phyloP scores from a whole-genome alignment of 2,797 vertebrate genomes.

The Microctenopoma lineatum region DNA sequence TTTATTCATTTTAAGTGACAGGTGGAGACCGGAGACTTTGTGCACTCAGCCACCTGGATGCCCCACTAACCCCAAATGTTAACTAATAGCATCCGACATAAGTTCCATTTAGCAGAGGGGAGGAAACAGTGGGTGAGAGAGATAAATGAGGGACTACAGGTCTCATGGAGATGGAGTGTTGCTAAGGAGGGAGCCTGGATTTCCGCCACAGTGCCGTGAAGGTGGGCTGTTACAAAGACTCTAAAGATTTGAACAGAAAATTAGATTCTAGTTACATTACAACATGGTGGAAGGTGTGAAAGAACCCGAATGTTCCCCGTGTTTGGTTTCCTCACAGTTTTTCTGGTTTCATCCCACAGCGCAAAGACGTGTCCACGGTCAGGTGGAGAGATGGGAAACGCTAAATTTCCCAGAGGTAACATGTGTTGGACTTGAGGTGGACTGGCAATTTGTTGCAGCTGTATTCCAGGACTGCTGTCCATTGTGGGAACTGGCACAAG shows the following conservation, averaged over 20 bases:
- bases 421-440: neutral
- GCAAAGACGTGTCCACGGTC: neutral
- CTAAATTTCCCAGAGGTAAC: neutral
- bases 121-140: neutral
- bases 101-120: conserved; percentile 35
- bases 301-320: neutral
- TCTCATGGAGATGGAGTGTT: neutral
- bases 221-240: neutral
- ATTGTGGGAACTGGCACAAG: neutral
- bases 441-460: neutral
- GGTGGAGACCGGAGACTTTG: conserved; percentile 36
- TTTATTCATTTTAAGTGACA: conserved; percentile 56
- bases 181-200: neutral
- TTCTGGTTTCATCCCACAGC: neutral
- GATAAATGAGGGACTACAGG: neutral
- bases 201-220: neutral
- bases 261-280: neutral
- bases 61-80: conserved; percentile 40
- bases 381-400: neutral
- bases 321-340: neutral
- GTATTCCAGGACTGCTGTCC: conserved; percentile 3
- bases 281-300: neutral
- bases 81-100: conserved; percentile 47
- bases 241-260: neutral
- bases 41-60: conserved; percentile 52